These are phyloP conservation scores for Ia io DNA, from an alignment of 2,113 vertebrate genomes.

Conservation along the genomic window DNA sequence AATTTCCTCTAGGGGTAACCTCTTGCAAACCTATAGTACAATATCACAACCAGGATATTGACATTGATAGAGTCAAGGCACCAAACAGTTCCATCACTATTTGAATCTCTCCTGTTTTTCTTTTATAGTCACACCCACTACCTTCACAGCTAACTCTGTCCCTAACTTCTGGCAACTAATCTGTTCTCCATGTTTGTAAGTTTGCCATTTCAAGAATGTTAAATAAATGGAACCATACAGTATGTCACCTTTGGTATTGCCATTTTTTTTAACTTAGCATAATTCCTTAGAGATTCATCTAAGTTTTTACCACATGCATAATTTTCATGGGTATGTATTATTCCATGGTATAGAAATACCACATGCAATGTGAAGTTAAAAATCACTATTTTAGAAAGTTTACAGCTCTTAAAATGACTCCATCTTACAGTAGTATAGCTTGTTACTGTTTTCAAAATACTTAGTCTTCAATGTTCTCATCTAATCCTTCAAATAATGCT, in stretches of 20 bases:
- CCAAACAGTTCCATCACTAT: not conserved
- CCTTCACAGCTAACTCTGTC: not conserved
- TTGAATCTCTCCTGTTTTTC: not conserved
- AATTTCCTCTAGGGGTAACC: not conserved
- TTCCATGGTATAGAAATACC: not conserved
- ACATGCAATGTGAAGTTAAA: not conserved
- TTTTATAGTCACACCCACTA: not conserved
- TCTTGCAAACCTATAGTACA: not conserved
- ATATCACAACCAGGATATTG: not conserved
- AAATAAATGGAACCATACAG: not conserved
- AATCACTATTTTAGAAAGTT: conserved; percentile 15
- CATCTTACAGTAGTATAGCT: not conserved
- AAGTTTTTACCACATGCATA: not conserved
- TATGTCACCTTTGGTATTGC: not conserved
- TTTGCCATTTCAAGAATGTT: not conserved
- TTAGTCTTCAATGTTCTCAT: not conserved
- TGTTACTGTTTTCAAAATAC: not conserved
- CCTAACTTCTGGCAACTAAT: not conserved
- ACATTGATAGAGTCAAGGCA: not conserved
- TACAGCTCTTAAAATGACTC: not conserved
- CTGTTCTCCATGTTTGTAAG: not conserved
- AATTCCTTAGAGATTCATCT: not conserved
- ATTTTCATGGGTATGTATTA: conserved; percentile 14
- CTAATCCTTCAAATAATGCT: not conserved
- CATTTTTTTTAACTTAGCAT: not conserved